Conservation (phyloP, 2,113 vertebrate genomes). For the Nibea coibor region DNA sequence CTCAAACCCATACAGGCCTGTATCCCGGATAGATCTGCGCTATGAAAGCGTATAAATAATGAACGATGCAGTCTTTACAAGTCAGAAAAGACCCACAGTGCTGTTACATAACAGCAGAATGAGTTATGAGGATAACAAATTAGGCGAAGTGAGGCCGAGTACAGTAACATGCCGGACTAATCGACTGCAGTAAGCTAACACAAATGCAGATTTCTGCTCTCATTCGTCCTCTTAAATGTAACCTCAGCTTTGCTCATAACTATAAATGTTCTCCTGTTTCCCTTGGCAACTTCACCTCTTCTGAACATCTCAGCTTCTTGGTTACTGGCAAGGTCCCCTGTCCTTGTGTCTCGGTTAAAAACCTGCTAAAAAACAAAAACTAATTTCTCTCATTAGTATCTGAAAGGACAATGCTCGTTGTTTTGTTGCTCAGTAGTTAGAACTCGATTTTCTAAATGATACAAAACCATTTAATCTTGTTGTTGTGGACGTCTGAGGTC, state of each 20-base stretch:
- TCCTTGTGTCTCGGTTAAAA: slow-evolving; percentile 28
- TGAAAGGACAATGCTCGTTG: not conserved
- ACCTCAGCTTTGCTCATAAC: slow-evolving; percentile 28
- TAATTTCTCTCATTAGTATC: not conserved
- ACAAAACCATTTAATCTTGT: not conserved
- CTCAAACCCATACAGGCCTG: slow-evolving; percentile 53
- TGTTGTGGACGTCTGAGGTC: not conserved
- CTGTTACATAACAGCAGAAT: slow-evolving; percentile 69
- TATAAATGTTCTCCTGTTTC: slow-evolving; percentile 57
- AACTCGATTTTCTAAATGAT: not conserved
- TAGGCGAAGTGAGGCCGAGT: slow-evolving; percentile 35
- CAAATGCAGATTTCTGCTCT: slow-evolving; percentile 26
- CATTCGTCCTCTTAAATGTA: slow-evolving; percentile 35
- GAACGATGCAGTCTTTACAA: slow-evolving; percentile 66
- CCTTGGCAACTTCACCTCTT: slow-evolving; percentile 58
- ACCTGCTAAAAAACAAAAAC: slow-evolving; percentile 6
- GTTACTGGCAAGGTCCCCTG: slow-evolving; percentile 39
- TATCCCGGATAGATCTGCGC: slow-evolving; percentile 61
- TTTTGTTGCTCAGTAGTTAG: not conserved
- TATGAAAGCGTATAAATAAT: slow-evolving; percentile 77
- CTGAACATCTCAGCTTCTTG: slow-evolving; percentile 39
- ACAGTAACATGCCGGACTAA: slow-evolving; percentile 46
- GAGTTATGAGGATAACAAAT: slow-evolving; percentile 71
- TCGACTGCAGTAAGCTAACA: slow-evolving; percentile 32
- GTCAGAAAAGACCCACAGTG: slow-evolving; percentile 60